Evolutionary conservation across 2,888 invertebrate species (phyloP), one percentile per base, ranked within the genome.

Genomic region (Tricholauxania praeusta): DNA sequence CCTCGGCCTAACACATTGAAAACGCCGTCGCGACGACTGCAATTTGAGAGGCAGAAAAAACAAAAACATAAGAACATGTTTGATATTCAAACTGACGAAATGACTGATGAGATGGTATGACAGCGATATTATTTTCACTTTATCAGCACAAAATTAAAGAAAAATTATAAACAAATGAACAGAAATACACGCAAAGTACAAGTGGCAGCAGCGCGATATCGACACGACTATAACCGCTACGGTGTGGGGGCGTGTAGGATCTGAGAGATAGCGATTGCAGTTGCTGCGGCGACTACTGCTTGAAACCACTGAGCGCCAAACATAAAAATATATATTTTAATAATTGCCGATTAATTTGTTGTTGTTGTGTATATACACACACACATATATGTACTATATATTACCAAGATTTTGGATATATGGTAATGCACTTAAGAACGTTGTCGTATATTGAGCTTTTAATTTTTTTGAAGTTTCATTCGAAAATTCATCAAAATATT

Each of bases 161-260:
- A 39, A 39, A 67, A 68, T 68, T 68, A 68, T 68, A 68, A 68
- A 68, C 68, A 68, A 68, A 68, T 59, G 49, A 15, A 48, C 19
- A 64, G 48, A 55, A 55, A 55, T 22, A 55, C 55, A 22, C 19
- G 19, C 64, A 49, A 28, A 28, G 28, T 4, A 28, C 28, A 28
- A 28, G 28, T 28, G 14, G 51, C 22, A 55, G 15, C 32, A 15
- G 66, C 51, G 32, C 51, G 52, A 28, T 51, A 52, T 60, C 28
- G 39, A 60, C 22, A 39, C 14, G 39, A 22, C 7, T 2, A 17
- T 32, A 52, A 22, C 52, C 15, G 51, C 32, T n/a, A 10, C 22
- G 53, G 32, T 28, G 39, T 28, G 39, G 55, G 12, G 66, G 53
- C n/a, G 32, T n/a, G 65, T 57, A 10, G 39, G 8, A 39, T 39